Conservation (phyloP, 2,113 vertebrate species). For the Oceanodroma tethys region DNA sequence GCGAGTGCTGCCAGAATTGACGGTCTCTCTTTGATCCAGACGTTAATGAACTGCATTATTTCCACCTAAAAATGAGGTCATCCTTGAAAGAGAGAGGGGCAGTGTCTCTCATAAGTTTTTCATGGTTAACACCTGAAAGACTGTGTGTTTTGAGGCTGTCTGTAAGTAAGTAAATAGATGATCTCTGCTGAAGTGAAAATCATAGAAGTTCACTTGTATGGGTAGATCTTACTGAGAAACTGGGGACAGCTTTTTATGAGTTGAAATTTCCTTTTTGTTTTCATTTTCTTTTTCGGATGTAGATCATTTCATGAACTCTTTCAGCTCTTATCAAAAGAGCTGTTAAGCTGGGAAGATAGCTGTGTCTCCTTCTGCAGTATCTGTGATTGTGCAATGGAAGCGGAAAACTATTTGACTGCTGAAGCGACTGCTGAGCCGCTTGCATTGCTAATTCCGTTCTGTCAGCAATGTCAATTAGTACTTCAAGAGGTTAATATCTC, state of each 20-base stretch:
- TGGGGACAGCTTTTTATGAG: neutral
- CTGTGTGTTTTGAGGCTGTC: neutral
- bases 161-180: neutral
- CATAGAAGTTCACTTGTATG: neutral
- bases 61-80: neutral
- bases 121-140: neutral
- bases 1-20: neutral
- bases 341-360: neutral
- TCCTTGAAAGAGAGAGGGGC: neutral
- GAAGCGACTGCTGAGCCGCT: neutral
- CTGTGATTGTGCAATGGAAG: neutral
- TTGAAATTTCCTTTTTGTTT: neutral
- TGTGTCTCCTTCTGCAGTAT: neutral
- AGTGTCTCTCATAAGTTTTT: neutral
- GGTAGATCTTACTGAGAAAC: neutral
- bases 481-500: slow-evolving; percentile 47
- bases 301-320: neutral
- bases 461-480: slow-evolving; percentile 6
- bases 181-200: neutral
- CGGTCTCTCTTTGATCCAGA: neutral
- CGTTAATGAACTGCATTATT: neutral
- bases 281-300: neutral
- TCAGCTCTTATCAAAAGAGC: neutral
- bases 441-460: neutral
- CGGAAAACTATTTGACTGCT: neutral